Conservation (phyloP, 2,113 vertebrate genomes). For the Madoqua kirkii region DNA sequence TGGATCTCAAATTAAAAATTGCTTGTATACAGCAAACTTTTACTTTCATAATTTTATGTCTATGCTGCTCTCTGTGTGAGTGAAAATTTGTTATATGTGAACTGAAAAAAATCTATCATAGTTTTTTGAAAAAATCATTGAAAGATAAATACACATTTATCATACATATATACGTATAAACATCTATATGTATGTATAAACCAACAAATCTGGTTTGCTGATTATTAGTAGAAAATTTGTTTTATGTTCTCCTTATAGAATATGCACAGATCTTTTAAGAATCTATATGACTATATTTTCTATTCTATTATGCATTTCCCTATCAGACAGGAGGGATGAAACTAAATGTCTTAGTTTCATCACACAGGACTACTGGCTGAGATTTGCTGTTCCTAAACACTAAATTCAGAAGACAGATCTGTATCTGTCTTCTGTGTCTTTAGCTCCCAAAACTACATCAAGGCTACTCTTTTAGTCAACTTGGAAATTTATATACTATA, state of each 20-base stretch:
- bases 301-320: constrained; percentile 22
- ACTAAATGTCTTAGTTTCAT: constrained; percentile 21
- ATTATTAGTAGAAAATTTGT: neutral
- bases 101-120: neutral
- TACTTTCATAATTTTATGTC: constrained; percentile 26
- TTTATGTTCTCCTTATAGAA: constrained; percentile 30
- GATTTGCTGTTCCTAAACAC: neutral
- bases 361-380: neutral
- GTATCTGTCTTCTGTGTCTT: constrained; percentile 41
- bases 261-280: neutral
- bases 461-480: constrained; percentile 89
- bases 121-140: neutral
- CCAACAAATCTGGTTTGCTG: neutral
- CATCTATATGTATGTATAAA: neutral
- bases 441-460: constrained; percentile 82
- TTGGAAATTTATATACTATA: constrained; percentile 93
- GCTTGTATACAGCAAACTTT: neutral
- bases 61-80: neutral
- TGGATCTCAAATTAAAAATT: constrained; percentile 7
- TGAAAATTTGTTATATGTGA: constrained; percentile 45
- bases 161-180: neutral
- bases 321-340: constrained; percentile 21
- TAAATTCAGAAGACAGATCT: constrained; percentile 40
- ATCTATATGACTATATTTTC: neutral
- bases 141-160: neutral